Base-by-base conservation (phyloP, 2,888 invertebrate genomes). In the Caenorhabditis sp. region DNA sequence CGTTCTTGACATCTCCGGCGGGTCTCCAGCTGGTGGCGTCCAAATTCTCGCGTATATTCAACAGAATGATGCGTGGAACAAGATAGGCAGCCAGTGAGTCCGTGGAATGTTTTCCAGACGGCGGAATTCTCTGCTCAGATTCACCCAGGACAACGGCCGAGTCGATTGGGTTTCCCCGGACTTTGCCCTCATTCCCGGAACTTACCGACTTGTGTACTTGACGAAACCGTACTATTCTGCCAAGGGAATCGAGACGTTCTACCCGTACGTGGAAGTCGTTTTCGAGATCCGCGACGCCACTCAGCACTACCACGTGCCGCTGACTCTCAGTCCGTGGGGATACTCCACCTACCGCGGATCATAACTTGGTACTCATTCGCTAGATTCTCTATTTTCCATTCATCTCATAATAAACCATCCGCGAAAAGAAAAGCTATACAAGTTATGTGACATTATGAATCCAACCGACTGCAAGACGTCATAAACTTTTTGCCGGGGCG, bases 341-440 rank as follows among this genome's bases (percentile, higher is more conserved):
- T 86, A 86, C 74, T 86, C 85, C 15, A 86, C 86, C 2, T 86
- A 86, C 52, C 82, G 83, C 24, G 86, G 86, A 52, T 77, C 79
- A 11, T 81, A 76, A 72, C 20, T 32, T 37, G 2, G 26, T 45
- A 17, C 5, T 22, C 24, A n/a, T 4, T 53, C 7, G 17, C 4
- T 24, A 20, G 13, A n/a, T 13, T 45, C 20, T 55, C 4, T n/a
- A 15, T 11, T 35, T 45, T 11, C 45, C 26, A 13, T 9, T 41
- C 13, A 15, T 39, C 45, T 7, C 41, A n/a, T 24, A 68, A 70
- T 70, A 59, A 70, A 70, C 39, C 58, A 53, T 53, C 27, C 41
- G 20, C 22, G 3, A 20, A 35, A 26, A 39, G 26, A 39, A 39
- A 37, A 53, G 22, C 53, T 70, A 70, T 59, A 70, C 70, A 70